A percentile compares a stretch with the other conserved stretches of the same genome.
These are phyloP conservation scores for Empidonax traillii DNA, from an alignment of 2,113 vertebrate genomes.

Conservation along the genomic window DNA sequence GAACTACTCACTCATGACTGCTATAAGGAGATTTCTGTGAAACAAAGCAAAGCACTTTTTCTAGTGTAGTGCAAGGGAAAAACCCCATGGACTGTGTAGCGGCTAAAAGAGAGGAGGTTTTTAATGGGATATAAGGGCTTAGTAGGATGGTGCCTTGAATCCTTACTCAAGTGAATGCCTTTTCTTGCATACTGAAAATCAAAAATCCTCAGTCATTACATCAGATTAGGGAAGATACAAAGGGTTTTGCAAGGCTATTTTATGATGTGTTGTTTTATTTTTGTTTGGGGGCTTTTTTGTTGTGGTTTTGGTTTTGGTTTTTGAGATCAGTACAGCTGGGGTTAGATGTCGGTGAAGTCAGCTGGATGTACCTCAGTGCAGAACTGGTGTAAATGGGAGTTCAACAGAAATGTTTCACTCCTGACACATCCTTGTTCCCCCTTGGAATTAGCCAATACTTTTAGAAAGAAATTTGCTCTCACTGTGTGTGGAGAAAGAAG, in stretches of 20 bases:
- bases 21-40: neutral
- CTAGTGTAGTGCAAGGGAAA: neutral
- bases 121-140: neutral
- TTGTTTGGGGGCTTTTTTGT: neutral
- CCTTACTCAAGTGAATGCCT: neutral
- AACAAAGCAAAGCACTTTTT: neutral
- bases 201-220: neutral
- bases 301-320: fast-evolving
- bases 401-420: neutral
- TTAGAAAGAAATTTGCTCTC: neutral
- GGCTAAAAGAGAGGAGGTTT: neutral
- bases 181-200: neutral
- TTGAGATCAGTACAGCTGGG: neutral
- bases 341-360: neutral
- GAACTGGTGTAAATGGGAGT: neutral
- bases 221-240: neutral
- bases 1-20: neutral
- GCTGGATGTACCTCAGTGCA: neutral
- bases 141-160: neutral
- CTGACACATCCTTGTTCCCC: neutral
- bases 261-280: neutral
- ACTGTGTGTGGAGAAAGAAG: conserved; percentile 10
- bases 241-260: neutral
- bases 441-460: neutral
- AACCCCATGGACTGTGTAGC: neutral